Base-by-base conservation (phyloP, 1,140 invertebrate genomes). In the Saccostrea cuccullata region DNA sequence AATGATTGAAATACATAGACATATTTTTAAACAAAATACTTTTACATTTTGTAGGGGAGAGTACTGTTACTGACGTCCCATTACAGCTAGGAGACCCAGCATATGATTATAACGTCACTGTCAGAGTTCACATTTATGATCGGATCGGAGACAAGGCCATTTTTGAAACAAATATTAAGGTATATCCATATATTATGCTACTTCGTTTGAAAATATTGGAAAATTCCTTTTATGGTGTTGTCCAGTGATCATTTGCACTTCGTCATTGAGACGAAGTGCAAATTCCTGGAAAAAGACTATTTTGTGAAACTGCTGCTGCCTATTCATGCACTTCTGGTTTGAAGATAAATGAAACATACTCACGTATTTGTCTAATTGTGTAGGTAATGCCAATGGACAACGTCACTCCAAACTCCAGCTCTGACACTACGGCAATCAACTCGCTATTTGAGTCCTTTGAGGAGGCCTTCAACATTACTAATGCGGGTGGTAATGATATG, bases 401-500 rank as follows among this genome's bases (percentile, higher is more conserved):
- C 20, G 56, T 58, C 13, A 56, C 55, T 9, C 84, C 84, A 11
- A 64, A 55, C 55, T 60, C 55, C 23, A 56, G 55, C 12, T 56
- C 26, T 30, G 84, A 85, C 36, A 85, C 84, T 6, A 36, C 55
- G 8, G 84, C 55, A 30, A 64, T 85, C 30, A 64, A n/a, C n/a
- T 36, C 47, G n/a, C 30, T 85, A 15, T 85, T 85, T 26, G 17
- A 85, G 40, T 60, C 55, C 15, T 85, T 85, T 30, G 84, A 85
- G 11, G 11, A 23, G 56, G 55, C 26, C 23, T 85, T 26, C 30
- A 85, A 85, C 30, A 85, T 85, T 40, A 85, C 84, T 0, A 85
- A 85, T 23, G 84, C 84, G 4, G 87, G 87, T 55, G 87, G 87
- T 11, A 88, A 85, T 60, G 87, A 88, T 23, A 85, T 77, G 55